Conservation (phyloP, 1,140 invertebrate genomes). For the Hypothenemus hampei region DNA sequence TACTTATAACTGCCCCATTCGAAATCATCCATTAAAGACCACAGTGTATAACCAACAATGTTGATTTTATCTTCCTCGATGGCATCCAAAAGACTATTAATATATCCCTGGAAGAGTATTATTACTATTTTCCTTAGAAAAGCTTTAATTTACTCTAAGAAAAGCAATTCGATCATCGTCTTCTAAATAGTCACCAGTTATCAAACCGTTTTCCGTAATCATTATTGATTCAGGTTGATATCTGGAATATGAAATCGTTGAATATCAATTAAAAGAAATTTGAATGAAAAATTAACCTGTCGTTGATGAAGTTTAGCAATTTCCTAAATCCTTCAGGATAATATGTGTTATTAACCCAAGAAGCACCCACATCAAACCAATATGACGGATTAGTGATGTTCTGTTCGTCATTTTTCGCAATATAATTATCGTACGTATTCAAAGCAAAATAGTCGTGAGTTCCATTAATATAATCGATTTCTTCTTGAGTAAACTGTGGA, state of each 20-base stretch:
- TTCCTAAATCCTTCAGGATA: slow-evolving; percentile 10
- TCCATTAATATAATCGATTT: slow-evolving; percentile 45
- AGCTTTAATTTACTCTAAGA: slow-evolving; percentile 35
- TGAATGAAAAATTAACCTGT: not conserved
- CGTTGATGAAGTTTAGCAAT: slow-evolving; percentile 3
- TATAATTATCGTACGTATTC: slow-evolving; percentile 30
- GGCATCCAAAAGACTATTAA: slow-evolving; percentile 25
- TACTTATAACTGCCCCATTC: slow-evolving; percentile 15
- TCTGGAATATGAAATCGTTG: slow-evolving; percentile 45
- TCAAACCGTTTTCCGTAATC: slow-evolving; percentile 33
- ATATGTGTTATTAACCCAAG: not conserved
- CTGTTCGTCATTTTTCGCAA: not conserved
- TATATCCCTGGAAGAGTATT: slow-evolving; percentile 25
- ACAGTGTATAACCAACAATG: slow-evolving; percentile 29
- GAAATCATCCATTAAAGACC: slow-evolving; percentile 35
- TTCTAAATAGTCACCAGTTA: slow-evolving; percentile 9
- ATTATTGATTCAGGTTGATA: slow-evolving; percentile 50
- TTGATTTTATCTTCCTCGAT: slow-evolving; percentile 37
- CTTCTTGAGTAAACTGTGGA: slow-evolving; percentile 52
- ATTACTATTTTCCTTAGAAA: not conserved
- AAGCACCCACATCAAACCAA: not conserved
- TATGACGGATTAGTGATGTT: not conserved
- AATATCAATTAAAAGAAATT: slow-evolving; percentile 46
- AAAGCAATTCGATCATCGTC: slow-evolving; percentile 18
- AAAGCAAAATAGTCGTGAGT: slow-evolving; percentile 50